These are phyloP conservation scores for Pterobdella sp. DNA, from an alignment of 2,888 invertebrate species.

Conservation along the genomic window DNA sequence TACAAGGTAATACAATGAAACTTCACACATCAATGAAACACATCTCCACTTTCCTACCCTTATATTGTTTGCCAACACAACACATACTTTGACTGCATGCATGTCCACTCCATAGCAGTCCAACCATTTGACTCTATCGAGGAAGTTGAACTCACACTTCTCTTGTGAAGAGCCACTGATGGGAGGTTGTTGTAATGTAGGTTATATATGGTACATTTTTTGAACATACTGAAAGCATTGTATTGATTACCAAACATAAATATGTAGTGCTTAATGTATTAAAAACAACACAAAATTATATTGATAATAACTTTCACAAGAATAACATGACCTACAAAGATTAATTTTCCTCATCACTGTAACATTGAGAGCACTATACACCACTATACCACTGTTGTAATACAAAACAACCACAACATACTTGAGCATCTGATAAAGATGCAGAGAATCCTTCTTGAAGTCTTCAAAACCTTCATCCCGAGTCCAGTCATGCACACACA, in stretches of 20 bases:
- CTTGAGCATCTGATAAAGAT: neutral
- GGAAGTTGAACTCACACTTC: constrained; percentile 20
- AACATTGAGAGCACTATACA: too few species aligned
- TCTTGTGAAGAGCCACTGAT: constrained; percentile 14
- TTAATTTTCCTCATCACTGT: too few species aligned
- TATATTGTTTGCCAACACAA: neutral
- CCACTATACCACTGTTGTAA: too few species aligned
- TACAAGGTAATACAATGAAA: too few species aligned
- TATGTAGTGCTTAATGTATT: too few species aligned
- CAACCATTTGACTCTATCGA: constrained; percentile 20
- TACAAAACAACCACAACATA: neutral
- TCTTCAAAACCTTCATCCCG: neutral
- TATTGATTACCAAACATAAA: too few species aligned
- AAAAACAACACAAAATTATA: too few species aligned
- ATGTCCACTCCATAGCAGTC: constrained; percentile 20
- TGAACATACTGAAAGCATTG: too few species aligned
- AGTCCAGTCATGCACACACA: neutral
- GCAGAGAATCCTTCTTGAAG: neutral
- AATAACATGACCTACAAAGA: too few species aligned
- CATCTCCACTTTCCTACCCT: neutral
- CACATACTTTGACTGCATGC: constrained; percentile 13
- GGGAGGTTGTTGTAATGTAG: neutral
- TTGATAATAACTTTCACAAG: too few species aligned
- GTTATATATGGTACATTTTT: neutral
- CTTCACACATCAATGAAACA: too few species aligned